Conservation (phyloP, 2,113 vertebrate species). For the Phyllostomus discolor region DNA sequence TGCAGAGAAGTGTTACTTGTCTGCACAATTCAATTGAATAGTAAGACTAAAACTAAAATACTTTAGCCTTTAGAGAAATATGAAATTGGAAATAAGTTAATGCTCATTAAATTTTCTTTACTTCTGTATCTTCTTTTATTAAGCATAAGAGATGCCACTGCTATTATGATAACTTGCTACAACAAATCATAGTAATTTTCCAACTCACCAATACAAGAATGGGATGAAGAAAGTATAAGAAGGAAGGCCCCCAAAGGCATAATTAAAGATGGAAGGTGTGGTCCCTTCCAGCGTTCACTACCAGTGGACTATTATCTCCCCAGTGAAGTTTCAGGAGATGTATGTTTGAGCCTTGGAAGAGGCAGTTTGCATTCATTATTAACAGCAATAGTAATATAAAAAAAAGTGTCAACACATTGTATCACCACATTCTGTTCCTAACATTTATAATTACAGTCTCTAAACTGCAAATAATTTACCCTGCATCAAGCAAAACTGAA, state of each 20-base stretch:
- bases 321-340: neutral
- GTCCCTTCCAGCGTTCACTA: neutral
- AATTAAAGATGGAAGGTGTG: neutral
- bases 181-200: neutral
- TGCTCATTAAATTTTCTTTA: neutral
- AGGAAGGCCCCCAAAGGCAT: neutral
- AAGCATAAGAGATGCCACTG: neutral
- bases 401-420: conserved; percentile 61
- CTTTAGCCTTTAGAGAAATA: neutral
- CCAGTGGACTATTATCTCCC: neutral
- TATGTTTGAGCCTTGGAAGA: conserved; percentile 4
- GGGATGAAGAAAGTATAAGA: neutral
- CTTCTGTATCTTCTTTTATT: neutral
- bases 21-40: conserved; percentile 24
- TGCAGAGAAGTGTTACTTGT: neutral
- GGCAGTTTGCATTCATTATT: conserved; percentile 59
- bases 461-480: conserved; percentile 61
- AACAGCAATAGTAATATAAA: conserved; percentile 57
- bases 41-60: neutral
- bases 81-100: neutral
- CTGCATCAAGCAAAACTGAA: conserved; percentile 29
- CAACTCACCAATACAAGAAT: neutral
- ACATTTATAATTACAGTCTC: conserved; percentile 63
- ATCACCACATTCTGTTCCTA: conserved; percentile 70
- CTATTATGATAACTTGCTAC: neutral